phyloP scores from a whole-genome alignment of 2,888 invertebrate genomes.

The Ichneumoninae sp. region DNA sequence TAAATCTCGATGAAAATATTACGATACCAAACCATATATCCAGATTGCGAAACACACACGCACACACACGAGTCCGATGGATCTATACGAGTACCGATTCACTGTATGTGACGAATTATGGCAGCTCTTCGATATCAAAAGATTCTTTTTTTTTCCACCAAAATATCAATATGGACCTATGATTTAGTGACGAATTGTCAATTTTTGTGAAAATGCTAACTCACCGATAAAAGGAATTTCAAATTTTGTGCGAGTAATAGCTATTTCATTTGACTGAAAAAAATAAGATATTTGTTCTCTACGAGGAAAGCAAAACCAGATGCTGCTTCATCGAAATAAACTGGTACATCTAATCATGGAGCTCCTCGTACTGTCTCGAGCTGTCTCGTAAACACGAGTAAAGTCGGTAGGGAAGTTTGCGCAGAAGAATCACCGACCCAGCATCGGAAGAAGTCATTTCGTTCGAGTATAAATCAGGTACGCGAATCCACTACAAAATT shows the following conservation, averaged over 20 bases:
- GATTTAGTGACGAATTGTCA: neutral
- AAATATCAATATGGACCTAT: neutral
- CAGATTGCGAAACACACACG: slow-evolving; percentile 14
- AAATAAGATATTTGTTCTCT: neutral
- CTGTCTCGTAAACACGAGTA: neutral
- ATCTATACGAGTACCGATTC: slow-evolving; percentile 18
- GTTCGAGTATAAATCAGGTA: slow-evolving; percentile 81
- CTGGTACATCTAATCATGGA: neutral
- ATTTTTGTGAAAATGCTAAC: neutral
- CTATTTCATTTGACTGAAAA: neutral
- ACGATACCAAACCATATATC: slow-evolving; percentile 68
- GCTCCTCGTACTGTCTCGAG: neutral
- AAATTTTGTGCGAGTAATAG: neutral
- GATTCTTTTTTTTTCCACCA: neutral
- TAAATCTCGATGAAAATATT: slow-evolving; percentile 62
- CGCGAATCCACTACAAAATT: slow-evolving; percentile 70
- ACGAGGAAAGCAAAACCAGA: neutral
- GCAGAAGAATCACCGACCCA: slow-evolving; percentile 1
- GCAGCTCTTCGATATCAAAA: slow-evolving; percentile 2
- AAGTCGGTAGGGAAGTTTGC: slow-evolving; percentile 9
- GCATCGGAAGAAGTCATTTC: slow-evolving; percentile 5
- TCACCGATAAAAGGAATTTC: neutral
- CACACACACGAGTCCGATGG: slow-evolving; percentile 18
- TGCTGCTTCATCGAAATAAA: neutral
- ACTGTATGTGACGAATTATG: neutral